Evolutionary conservation across 2,888 invertebrate genomes (phyloP).

Genomic region (Dromius quadrimaculatus): DNA sequence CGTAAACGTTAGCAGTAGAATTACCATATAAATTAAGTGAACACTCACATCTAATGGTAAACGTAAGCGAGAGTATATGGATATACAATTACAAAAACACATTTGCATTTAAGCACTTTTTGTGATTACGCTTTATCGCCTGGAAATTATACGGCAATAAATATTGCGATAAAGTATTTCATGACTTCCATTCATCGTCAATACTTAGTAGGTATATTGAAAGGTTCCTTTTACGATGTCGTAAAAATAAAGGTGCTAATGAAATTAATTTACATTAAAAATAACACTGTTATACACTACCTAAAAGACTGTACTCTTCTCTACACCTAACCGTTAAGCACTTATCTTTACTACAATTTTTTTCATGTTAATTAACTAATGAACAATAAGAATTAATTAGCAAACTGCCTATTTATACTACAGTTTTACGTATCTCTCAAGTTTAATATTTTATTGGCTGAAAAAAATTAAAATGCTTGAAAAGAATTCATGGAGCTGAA

Average conservation of each 20-base stretch:
- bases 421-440: no score
- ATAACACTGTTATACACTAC: slow-evolving; percentile 22
- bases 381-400: no score
- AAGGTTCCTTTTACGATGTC: slow-evolving; percentile 26
- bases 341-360: slow-evolving; percentile 6
- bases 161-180: slow-evolving; percentile 37
- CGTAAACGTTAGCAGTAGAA: slow-evolving; percentile 8
- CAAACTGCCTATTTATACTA: no score
- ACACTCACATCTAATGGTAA: slow-evolving; percentile 26
- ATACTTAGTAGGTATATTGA: slow-evolving; percentile 32
- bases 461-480: no score
- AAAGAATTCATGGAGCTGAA: no score
- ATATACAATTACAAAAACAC: slow-evolving; percentile 26
- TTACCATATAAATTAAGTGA: slow-evolving; percentile 30
- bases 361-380: slow-evolving; percentile 16
- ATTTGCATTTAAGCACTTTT: slow-evolving; percentile 36
- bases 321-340: neutral
- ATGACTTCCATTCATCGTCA: slow-evolving; percentile 37
- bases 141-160: slow-evolving; percentile 35
- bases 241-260: slow-evolving; percentile 36
- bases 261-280: slow-evolving; percentile 38
- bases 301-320: slow-evolving; percentile 6
- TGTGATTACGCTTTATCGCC: slow-evolving; percentile 29
- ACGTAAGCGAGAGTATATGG: slow-evolving; percentile 13
- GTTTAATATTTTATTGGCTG: no score